These are phyloP conservation scores for Eupelmus urozonus DNA, from an alignment of 2,888 invertebrate genomes.

Conservation along the genomic window DNA sequence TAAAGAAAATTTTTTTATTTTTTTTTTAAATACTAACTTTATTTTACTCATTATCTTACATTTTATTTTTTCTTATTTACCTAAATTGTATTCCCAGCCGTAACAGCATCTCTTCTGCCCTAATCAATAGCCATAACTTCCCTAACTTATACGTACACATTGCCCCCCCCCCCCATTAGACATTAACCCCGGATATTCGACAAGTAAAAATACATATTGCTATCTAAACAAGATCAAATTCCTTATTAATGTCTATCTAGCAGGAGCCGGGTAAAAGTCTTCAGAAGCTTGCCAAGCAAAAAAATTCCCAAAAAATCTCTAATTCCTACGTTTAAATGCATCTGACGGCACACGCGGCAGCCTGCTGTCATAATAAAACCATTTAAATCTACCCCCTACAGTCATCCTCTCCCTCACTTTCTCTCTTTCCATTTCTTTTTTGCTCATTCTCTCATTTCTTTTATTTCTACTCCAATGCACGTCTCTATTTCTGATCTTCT, in stretches of 20 bases:
- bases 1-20: too few relatives aligned
- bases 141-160: not conserved
- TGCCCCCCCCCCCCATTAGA: too few relatives aligned
- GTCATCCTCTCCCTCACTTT: slow-evolving; percentile 16
- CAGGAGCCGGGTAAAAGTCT: not conserved
- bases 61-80: too few relatives aligned
- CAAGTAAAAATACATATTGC: not conserved
- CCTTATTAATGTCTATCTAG: not conserved
- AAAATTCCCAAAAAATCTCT: slow-evolving; percentile 65
- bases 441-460: not conserved
- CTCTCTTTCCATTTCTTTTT: not conserved
- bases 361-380: slow-evolving; percentile 69
- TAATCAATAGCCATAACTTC: not conserved
- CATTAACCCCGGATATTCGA: too few relatives aligned
- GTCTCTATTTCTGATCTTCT: not conserved
- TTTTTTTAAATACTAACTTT: too few relatives aligned
- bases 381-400: slow-evolving; percentile 68
- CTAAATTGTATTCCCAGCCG: not conserved
- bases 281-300: not conserved
- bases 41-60: too few relatives aligned
- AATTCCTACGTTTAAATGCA: slow-evolving; percentile 72
- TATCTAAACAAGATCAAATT: slow-evolving; percentile 8
- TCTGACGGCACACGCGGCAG: slow-evolving; percentile 65
- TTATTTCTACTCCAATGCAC: not conserved
- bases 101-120: not conserved